Conservation (phyloP, 2,113 vertebrate genomes). For the Enhydra lutris region DNA sequence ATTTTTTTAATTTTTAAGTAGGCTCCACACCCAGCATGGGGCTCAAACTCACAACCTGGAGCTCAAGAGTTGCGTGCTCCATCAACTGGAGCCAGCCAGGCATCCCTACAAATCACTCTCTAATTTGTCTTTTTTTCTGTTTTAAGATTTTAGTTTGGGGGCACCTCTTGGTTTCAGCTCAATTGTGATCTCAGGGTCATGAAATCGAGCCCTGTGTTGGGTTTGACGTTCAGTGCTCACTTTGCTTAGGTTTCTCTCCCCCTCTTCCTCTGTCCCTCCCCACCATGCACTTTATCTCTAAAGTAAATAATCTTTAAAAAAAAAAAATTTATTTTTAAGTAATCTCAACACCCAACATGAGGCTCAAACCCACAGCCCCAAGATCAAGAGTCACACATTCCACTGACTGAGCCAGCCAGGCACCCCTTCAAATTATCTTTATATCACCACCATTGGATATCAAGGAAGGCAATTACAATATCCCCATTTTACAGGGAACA, state of each 20-base stretch:
- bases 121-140: not conserved
- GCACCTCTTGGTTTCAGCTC: not conserved
- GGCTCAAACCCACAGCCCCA: not conserved
- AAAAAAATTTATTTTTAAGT: not conserved
- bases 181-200: not conserved
- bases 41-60: not conserved
- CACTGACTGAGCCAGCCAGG: not conserved
- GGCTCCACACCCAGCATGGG: not conserved
- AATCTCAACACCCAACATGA: not conserved
- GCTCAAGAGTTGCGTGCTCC: not conserved
- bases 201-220: not conserved
- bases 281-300: not conserved
- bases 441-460: not conserved
- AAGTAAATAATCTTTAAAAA: not conserved
- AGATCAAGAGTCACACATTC: not conserved
- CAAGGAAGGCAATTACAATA: not conserved
- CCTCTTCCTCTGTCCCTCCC: not conserved
- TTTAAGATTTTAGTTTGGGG: not conserved
- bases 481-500: not conserved
- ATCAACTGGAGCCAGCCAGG: not conserved
- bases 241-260: not conserved
- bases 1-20: not conserved
- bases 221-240: not conserved
- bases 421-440: not conserved
- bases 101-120: not conserved